A percentile compares a stretch with the other conserved stretches of the same genome.
These are phyloP conservation scores for Harmothoe impar DNA, from an alignment of 2,888 invertebrate genomes.

Conservation along the genomic window DNA sequence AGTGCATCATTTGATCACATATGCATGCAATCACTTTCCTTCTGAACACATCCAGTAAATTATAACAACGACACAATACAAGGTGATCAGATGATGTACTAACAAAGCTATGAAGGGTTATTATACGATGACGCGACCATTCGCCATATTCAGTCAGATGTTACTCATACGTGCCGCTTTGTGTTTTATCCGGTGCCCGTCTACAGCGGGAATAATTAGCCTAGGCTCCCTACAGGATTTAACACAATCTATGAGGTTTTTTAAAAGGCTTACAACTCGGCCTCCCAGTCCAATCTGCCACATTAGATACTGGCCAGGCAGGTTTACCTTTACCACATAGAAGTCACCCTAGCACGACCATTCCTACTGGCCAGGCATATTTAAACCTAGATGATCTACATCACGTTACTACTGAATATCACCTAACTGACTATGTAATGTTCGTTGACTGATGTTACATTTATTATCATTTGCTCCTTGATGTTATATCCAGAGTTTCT, in stretches of 20 bases:
- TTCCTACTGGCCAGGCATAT: slow-evolving; percentile 3
- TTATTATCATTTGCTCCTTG: no score
- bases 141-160: slow-evolving; percentile 1
- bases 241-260: neutral
- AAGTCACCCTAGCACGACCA: neutral
- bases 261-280: no score
- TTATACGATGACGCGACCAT: neutral
- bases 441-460: no score
- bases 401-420: neutral
- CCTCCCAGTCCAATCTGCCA: no score
- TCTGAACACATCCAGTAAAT: neutral
- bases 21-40: neutral
- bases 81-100: neutral
- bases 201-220: neutral
- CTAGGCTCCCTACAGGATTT: neutral
- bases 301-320: no score
- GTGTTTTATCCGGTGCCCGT: neutral
- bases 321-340: neutral
- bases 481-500: no score
- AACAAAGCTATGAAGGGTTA: neutral
- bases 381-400: neutral
- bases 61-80: neutral
- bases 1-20: neutral
- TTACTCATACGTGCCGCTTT: neutral
- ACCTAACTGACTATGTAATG: slow-evolving; percentile 7